Evolutionary conservation across 2,113 vertebrate species (phyloP), one percentile per base, ranked within the genome.

Genomic region (Corythornis madagascariensis): DNA sequence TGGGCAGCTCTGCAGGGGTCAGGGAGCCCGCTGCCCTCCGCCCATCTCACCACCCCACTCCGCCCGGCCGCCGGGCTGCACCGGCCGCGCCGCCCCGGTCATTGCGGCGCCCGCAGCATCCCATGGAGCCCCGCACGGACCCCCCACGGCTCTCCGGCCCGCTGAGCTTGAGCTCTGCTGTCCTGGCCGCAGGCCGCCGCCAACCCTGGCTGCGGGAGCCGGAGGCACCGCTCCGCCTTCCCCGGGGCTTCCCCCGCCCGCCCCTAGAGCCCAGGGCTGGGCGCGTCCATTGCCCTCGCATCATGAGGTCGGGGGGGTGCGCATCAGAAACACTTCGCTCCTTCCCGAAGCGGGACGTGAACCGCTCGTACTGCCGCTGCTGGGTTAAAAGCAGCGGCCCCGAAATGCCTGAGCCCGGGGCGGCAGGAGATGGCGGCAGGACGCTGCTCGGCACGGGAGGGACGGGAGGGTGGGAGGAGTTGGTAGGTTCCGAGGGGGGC

Each of bases 401-500:
- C 6, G 12, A 15, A 13, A 42, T 19, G 25, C 11, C 25, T 6
- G 25, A 80, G 17, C 12, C 38, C 18, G 6, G 2, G 26, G 6
- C 10, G 2, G 25, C 38, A 14, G 19, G 71, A 64, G 48, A 56
- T 29, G 55, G 71, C 52, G 52, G 47, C 47, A 5, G 28, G 47
- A 43, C 47, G 40, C 38, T 11, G 38, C 38, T 38, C 10, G 10
- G 38, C 38, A 38, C 38, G 25, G 11, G 26, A 25, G 29, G 56
- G 20, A 24, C 6, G 43, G 16, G 7, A 28, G 20, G 18, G 45
- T 18, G 50, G 10, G 52, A 4, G 66, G 43, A 80, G 91, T 93
- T 88, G 93, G 91, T 92, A 93, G 79, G 43, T 71, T 92, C 89
- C 91, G 38, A 56, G 52, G 70, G 78, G 85, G 86, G 52, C 42